Percentiles rank a stretch among this genome's conserved stretches.
These are phyloP conservation scores for Ctenopoma multispine DNA, from an alignment of 2,797 vertebrate species.

Conservation along the genomic window DNA sequence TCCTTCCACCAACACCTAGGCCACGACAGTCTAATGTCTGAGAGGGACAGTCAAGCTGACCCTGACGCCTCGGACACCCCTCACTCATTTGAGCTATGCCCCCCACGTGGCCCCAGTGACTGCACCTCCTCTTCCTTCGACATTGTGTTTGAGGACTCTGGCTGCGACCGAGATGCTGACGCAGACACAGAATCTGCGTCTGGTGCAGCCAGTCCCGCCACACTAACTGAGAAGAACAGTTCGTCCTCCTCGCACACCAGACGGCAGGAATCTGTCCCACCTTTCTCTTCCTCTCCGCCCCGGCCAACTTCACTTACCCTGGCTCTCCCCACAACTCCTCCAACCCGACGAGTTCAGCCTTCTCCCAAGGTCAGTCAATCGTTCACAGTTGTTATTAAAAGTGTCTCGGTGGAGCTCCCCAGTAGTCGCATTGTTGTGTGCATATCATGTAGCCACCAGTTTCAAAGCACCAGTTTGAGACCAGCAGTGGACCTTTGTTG, in stretches of 20 bases:
- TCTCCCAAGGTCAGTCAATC: slow-evolving; percentile 87
- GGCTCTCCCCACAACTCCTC: slow-evolving; percentile 78
- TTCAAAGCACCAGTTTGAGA: too few species aligned
- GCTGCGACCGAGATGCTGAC: slow-evolving; percentile 89
- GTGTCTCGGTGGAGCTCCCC: not conserved
- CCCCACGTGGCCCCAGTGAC: slow-evolving; percentile 84
- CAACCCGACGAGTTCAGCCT: slow-evolving; percentile 79
- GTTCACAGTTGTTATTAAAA: not conserved
- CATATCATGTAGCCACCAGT: too few species aligned
- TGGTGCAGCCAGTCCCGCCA: slow-evolving; percentile 33
- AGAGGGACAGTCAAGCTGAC: slow-evolving; percentile 85
- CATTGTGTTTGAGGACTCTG: slow-evolving; percentile 98
- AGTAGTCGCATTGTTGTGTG: too few species aligned
- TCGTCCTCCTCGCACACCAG: slow-evolving; percentile 65
- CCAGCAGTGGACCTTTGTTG: too few species aligned
- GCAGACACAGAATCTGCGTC: slow-evolving; percentile 65
- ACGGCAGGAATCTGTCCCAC: slow-evolving; percentile 27
- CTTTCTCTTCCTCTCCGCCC: slow-evolving; percentile 77
- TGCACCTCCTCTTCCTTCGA: slow-evolving; percentile 95
- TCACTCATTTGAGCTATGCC: slow-evolving; percentile 86
- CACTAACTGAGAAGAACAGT: slow-evolving; percentile 53
- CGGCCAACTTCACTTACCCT: slow-evolving; percentile 91
- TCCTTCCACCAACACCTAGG: slow-evolving; percentile 77
- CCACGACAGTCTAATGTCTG: slow-evolving; percentile 89
- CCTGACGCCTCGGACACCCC: slow-evolving; percentile 83